Evolutionary conservation across 2,113 vertebrate species (phyloP).

Genomic region (Gallinago paraguaiae): DNA sequence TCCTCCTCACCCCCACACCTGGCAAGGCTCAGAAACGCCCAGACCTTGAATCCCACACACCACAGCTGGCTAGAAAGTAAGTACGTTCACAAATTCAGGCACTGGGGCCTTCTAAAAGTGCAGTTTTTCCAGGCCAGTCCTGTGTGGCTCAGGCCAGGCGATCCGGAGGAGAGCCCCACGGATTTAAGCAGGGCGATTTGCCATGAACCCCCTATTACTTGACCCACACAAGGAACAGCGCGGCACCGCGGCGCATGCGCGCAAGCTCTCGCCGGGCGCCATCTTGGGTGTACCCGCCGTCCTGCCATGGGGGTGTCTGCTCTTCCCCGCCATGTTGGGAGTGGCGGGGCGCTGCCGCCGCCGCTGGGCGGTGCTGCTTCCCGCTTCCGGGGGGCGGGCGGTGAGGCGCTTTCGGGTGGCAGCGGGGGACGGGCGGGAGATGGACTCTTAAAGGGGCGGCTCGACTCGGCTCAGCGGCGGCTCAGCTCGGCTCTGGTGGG

Average conservation of each 20-base stretch:
- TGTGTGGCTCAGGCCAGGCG: neutral
- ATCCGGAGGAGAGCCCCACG: neutral
- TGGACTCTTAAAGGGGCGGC: neutral
- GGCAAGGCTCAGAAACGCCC: neutral
- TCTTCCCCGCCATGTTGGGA: neutral
- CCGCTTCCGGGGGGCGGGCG: neutral
- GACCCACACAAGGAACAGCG: too few relatives aligned
- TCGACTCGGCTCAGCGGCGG: rapidly evolving
- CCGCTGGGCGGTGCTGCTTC: neutral
- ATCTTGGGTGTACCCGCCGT: neutral
- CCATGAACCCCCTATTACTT: neutral
- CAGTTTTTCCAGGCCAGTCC: neutral
- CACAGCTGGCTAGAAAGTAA: neutral
- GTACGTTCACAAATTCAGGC: neutral
- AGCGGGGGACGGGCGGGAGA: neutral
- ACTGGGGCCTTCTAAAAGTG: neutral
- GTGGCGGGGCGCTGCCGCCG: neutral
- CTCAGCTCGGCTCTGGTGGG: rapidly evolving
- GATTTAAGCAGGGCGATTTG: neutral
- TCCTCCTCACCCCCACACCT: neutral
- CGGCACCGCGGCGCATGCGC: neutral
- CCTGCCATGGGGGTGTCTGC: rapidly evolving
- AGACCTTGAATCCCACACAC: neutral
- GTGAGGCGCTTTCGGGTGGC: neutral
- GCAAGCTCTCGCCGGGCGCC: rapidly evolving